phyloP scores from a whole-genome alignment of 2,797 vertebrate genomes.

The Lindbergichthys nudifrons region DNA sequence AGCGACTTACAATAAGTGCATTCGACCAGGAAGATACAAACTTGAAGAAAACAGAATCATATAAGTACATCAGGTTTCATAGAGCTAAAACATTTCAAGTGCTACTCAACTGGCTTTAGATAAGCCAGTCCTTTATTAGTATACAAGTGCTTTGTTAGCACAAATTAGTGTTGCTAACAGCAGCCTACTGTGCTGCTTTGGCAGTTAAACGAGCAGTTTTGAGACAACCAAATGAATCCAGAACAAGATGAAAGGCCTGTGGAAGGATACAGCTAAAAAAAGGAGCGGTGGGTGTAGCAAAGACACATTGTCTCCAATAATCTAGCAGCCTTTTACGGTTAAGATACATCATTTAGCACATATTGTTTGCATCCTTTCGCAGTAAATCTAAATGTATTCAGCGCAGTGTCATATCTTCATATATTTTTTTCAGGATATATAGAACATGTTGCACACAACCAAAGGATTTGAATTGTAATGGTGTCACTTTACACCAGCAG shows the following conservation, averaged over 20 bases:
- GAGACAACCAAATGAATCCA: slow-evolving; percentile 15
- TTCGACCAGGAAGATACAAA: too few species aligned
- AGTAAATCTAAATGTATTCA: slow-evolving; percentile 12
- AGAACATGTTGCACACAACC: slow-evolving; percentile 8
- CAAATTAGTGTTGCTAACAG: slow-evolving; percentile 11
- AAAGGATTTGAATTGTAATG: slow-evolving; percentile 12
- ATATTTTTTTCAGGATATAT: slow-evolving; percentile 14
- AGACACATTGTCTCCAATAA: slow-evolving; percentile 26
- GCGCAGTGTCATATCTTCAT: background rate
- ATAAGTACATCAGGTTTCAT: too few species aligned
- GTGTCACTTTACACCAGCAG: slow-evolving; percentile 34
- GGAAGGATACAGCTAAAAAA: slow-evolving; percentile 32
- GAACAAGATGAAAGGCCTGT: slow-evolving; percentile 19
- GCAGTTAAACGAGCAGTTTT: slow-evolving; percentile 12
- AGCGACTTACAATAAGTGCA: too few species aligned
- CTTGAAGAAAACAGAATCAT: too few species aligned
- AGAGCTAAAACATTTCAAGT: too few species aligned
- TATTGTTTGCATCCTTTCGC: slow-evolving; percentile 4
- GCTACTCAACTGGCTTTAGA: too few species aligned
- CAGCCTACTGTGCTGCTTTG: slow-evolving; percentile 14
- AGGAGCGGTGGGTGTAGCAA: slow-evolving; percentile 40
- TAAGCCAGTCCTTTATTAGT: too few species aligned
- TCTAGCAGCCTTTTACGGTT: slow-evolving; percentile 9
- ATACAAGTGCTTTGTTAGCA: too few species aligned
- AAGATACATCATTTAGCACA: slow-evolving; percentile 15